phyloP scores from a whole-genome alignment of 2,113 vertebrate species.

The Zosterops pallidus region DNA sequence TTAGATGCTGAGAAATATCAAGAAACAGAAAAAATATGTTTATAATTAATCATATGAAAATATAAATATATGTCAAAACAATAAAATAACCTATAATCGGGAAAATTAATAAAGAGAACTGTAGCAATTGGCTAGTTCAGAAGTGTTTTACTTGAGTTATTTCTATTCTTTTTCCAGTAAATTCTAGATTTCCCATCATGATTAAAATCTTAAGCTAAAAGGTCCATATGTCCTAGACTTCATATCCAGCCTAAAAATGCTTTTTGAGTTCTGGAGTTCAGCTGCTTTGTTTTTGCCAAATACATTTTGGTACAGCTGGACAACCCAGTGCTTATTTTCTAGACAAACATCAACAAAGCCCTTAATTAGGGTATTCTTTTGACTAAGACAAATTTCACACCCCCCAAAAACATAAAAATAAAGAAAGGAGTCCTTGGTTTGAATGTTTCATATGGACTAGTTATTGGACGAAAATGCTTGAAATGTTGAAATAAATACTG shows the following conservation, averaged over 20 bases:
- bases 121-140: not conserved
- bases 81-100: not conserved
- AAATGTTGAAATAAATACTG: not conserved
- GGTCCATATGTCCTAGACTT: rapidly evolving
- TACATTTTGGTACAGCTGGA: not conserved
- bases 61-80: not conserved
- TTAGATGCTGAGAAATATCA: not conserved
- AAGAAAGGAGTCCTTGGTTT: not conserved
- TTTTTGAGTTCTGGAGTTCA: not conserved
- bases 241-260: not conserved
- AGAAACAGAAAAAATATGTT: not conserved
- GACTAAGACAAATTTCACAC: not conserved
- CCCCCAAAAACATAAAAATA: not conserved
- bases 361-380: not conserved
- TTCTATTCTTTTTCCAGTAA: not conserved
- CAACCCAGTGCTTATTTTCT: not conserved
- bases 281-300: not conserved
- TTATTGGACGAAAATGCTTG: not conserved
- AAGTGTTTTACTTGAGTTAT: not conserved
- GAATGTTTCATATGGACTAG: not conserved
- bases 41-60: not conserved
- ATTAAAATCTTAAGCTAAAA: not conserved
- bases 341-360: not conserved
- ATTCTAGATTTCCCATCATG: not conserved
- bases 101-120: not conserved